Evolutionary conservation across 2,113 vertebrate species (phyloP).

Genomic region (Asarcornis scutulata): DNA sequence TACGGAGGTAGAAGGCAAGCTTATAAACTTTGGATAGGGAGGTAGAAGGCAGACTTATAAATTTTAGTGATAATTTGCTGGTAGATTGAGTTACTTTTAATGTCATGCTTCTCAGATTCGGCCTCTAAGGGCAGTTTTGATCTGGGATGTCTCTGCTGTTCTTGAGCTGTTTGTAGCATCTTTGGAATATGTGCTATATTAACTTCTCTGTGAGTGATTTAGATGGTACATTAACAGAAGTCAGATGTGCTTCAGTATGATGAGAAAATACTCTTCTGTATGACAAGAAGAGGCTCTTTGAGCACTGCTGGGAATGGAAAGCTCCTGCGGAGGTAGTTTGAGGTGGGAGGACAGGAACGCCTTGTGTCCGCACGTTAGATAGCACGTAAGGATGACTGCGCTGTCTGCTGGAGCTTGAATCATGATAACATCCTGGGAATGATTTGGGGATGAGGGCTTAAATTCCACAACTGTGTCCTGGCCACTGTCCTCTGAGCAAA

Average conservation of each 20-base stretch:
- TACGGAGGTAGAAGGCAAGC: background rate
- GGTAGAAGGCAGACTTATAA: background rate
- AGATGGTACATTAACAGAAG: background rate
- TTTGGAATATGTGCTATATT: background rate
- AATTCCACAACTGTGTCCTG: background rate
- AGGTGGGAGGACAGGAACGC: background rate
- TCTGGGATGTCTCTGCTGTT: background rate
- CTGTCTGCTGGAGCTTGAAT: background rate
- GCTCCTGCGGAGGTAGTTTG: background rate
- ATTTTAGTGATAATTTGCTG: background rate
- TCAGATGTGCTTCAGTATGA: background rate
- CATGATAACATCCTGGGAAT: background rate
- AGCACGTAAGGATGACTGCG: background rate
- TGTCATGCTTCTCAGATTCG: accelerated
- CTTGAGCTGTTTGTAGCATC: background rate
- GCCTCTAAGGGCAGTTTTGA: background rate
- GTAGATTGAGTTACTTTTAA: background rate
- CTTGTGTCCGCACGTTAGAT: background rate
- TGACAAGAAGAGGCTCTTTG: background rate
- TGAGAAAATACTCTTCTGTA: background rate
- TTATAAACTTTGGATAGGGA: background rate
- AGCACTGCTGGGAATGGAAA: background rate
- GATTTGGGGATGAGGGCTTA: background rate
- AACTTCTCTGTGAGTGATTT: background rate
- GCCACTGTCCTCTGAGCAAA: background rate